Percentiles rank a stretch among this genome's conserved stretches.
phyloP scores from a whole-genome alignment of 2,888 invertebrate species.

The Apamea crenata region DNA sequence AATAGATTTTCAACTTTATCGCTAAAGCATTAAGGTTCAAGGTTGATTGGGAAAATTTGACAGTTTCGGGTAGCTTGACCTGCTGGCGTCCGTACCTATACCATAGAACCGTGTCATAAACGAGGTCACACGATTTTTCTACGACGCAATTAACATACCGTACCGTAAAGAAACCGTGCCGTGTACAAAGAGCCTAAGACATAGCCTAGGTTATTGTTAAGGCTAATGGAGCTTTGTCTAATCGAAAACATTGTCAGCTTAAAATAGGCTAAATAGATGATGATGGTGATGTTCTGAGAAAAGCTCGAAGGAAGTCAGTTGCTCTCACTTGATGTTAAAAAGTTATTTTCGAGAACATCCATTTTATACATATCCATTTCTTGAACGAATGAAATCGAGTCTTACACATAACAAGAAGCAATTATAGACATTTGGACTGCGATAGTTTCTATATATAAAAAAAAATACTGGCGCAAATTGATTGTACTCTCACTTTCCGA shows the following conservation, averaged over 20 bases:
- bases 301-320: not conserved
- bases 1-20: no score
- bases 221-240: not conserved
- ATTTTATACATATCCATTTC: not conserved
- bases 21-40: no score
- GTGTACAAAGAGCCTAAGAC: no score
- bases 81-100: no score
- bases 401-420: not conserved
- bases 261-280: not conserved
- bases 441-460: conserved; percentile 1
- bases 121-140: no score
- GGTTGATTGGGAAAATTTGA: no score
- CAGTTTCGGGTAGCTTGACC: no score
- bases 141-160: not conserved
- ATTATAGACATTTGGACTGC: not conserved
- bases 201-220: not conserved
- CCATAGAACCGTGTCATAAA: no score
- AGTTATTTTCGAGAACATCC: not conserved
- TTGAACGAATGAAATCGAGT: conserved; percentile 3
- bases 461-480: conserved; percentile 15
- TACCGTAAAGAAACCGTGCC: not conserved
- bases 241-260: not conserved
- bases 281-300: not conserved
- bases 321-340: not conserved
- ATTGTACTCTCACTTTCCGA: conserved; percentile 50